Percentiles rank a stretch among this genome's conserved stretches.
phyloP scores from a whole-genome alignment of 2,888 invertebrate genomes.

The Pyrochroa serraticornis region DNA sequence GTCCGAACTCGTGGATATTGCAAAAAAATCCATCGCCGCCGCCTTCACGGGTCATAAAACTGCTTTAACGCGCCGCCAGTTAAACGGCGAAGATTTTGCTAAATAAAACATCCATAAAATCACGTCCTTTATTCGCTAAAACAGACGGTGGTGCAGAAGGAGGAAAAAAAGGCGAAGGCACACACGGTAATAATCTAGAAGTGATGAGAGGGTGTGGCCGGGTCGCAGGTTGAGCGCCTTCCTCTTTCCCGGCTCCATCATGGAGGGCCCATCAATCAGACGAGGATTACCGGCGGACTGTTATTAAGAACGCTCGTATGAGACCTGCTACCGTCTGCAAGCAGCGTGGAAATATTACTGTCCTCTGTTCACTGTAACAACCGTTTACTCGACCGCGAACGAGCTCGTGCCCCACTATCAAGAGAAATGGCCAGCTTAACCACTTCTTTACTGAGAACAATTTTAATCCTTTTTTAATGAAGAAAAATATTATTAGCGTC shows the following conservation, averaged over 20 bases:
- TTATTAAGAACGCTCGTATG: constrained; percentile 57
- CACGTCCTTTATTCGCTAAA: constrained; percentile 23
- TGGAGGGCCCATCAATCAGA: constrained; percentile 57
- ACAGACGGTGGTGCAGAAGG: constrained; percentile 9
- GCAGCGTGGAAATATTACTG: constrained; percentile 52
- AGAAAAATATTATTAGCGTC: constrained; percentile 31
- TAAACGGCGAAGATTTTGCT: constrained; percentile 28
- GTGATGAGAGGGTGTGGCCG: constrained; percentile 46
- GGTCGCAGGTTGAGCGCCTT: constrained; percentile 34
- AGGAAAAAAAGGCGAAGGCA: constrained; percentile 8
- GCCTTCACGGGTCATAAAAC: constrained; percentile 14
- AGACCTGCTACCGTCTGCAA: constrained; percentile 47
- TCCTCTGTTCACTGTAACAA: constrained; percentile 46
- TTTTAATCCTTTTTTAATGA: constrained; percentile 50
- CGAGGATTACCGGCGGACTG: constrained; percentile 56
- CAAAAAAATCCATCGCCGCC: constrained; percentile 13
- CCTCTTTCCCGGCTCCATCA: constrained; percentile 43
- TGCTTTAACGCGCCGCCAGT: constrained; percentile 15
- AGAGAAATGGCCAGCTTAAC: constrained; percentile 47
- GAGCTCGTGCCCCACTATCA: constrained; percentile 40
- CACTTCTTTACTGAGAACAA: constrained; percentile 42
- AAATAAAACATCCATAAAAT: constrained; percentile 31
- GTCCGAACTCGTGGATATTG: too few relatives aligned
- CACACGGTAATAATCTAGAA: constrained; percentile 48
- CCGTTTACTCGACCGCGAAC: constrained; percentile 46